phyloP scores from a whole-genome alignment of 1,140 invertebrate genomes.

The Heterodera schachtii region DNA sequence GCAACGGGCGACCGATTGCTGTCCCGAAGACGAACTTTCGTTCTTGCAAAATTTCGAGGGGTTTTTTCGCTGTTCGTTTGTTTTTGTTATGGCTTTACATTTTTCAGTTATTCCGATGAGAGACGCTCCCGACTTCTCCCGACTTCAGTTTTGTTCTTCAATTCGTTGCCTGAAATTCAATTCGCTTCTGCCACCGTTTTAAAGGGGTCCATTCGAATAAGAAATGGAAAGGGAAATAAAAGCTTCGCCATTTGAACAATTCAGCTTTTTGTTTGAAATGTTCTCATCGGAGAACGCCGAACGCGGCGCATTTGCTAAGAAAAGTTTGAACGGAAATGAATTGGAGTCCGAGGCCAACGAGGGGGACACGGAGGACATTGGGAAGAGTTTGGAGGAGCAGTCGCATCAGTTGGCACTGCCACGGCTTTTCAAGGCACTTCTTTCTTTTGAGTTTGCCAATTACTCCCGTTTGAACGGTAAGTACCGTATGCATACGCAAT shows the following conservation, averaged over 20 bases:
- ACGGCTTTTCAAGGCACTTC: conserved; percentile 20
- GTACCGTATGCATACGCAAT: background rate
- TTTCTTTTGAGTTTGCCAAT: background rate
- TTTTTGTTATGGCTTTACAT: background rate
- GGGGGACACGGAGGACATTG: background rate
- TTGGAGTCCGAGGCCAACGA: background rate
- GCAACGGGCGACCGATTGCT: background rate
- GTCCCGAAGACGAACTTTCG: background rate
- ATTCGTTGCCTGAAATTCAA: conserved; percentile 23
- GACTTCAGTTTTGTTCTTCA: conserved; percentile 2
- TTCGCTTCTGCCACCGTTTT: conserved; percentile 32
- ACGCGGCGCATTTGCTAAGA: background rate
- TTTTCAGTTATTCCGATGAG: background rate
- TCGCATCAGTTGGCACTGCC: background rate
- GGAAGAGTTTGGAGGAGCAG: background rate
- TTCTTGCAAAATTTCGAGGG: background rate
- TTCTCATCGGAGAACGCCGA: conserved; percentile 26
- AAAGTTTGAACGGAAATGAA: background rate
- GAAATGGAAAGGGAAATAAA: background rate
- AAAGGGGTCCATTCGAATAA: conserved; percentile 16
- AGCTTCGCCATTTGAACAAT: background rate
- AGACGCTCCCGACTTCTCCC: background rate
- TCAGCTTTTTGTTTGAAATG: conserved; percentile 40
- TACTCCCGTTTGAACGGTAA: background rate
- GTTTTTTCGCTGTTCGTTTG: background rate